Conservation (phyloP, 2,797 vertebrate species). For the Chiroxiphia lanceolata region DNA sequence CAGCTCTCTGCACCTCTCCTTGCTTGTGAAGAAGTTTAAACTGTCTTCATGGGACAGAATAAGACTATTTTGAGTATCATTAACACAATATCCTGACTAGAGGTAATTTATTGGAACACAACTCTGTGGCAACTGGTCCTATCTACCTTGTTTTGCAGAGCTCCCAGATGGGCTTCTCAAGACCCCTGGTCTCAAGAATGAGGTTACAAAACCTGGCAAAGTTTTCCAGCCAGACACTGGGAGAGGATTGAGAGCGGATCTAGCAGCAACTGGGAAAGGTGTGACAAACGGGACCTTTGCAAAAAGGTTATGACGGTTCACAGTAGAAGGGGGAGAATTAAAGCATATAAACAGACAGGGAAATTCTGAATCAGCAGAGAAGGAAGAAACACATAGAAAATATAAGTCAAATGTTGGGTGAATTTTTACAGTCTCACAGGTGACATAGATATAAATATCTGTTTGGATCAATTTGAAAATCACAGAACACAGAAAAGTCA, state of each 20-base stretch:
- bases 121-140: background rate
- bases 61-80: background rate
- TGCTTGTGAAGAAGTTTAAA: background rate
- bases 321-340: background rate
- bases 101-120: background rate
- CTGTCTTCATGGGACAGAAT: background rate
- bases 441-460: background rate
- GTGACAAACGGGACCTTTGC: slow-evolving; percentile 17
- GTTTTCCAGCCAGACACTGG: background rate
- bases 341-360: background rate
- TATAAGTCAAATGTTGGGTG: background rate
- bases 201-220: background rate
- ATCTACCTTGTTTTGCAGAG: background rate
- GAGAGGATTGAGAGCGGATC: slow-evolving; percentile 13
- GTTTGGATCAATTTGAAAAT: background rate
- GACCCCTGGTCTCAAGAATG: background rate
- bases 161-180: background rate
- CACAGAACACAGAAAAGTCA: background rate
- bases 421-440: background rate
- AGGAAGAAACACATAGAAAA: background rate
- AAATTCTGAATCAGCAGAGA: background rate
- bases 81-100: background rate
- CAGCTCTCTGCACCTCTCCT: background rate
- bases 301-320: background rate
- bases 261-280: slow-evolving; percentile 3